These are phyloP conservation scores for Scaeva pyrastri DNA, from an alignment of 2,888 invertebrate species.

Conservation along the genomic window DNA sequence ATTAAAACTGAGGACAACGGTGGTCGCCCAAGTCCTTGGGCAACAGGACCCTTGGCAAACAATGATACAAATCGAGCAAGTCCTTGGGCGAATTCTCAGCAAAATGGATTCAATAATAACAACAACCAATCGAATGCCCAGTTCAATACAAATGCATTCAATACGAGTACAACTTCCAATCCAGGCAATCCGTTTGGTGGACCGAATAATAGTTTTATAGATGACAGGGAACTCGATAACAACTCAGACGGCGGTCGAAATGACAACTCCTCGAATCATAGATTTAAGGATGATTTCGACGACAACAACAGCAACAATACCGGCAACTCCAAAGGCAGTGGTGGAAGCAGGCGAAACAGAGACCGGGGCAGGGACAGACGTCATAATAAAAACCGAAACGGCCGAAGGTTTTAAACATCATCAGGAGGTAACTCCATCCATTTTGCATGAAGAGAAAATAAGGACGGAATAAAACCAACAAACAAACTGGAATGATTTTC, in stretches of 20 bases:
- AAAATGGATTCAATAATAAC: constrained; percentile 62
- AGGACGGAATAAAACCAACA: constrained; percentile 13
- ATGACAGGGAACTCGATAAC: constrained; percentile 49
- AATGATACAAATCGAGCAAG: constrained; percentile 59
- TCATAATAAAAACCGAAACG: constrained; percentile 65
- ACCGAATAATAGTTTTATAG: constrained; percentile 53
- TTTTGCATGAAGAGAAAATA: constrained; percentile 31
- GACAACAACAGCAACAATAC: constrained; percentile 50
- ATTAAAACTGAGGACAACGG: constrained; percentile 51
- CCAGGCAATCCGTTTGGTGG: constrained; percentile 69
- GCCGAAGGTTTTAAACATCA: constrained; percentile 55
- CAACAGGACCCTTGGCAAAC: constrained; percentile 58
- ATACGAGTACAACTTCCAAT: constrained; percentile 60
- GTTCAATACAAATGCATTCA: constrained; percentile 69
- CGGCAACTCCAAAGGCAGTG: constrained; percentile 43
- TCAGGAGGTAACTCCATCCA: constrained; percentile 10
- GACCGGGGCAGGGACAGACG: constrained; percentile 71
- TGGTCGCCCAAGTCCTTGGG: constrained; percentile 65
- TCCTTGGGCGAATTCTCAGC: constrained; percentile 71
- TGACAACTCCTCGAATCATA: constrained; percentile 39
- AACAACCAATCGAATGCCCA: constrained; percentile 48
- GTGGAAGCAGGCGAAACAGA: constrained; percentile 63
- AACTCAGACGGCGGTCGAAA: constrained; percentile 47
- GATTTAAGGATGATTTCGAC: constrained; percentile 62
- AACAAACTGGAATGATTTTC: constrained; percentile 60